Conservation (phyloP, 2,113 vertebrate genomes). For the Anolis carolinensis region DNA sequence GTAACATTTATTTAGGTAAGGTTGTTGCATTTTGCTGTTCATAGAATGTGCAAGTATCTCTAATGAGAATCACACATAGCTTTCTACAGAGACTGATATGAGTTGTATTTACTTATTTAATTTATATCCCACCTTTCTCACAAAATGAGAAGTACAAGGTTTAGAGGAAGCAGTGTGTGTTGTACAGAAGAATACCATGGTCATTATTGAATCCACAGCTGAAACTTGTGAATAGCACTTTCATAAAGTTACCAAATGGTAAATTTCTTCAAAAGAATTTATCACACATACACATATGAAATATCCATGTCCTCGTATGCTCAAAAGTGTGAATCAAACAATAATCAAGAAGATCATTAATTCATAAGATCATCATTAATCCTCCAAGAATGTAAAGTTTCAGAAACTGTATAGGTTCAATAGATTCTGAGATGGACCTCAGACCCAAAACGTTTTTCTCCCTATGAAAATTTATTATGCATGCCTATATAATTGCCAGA, state of each 20-base stretch:
- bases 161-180: background rate
- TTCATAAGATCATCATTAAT: background rate
- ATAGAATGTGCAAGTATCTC: too few relatives aligned
- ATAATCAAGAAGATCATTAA: background rate
- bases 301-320: background rate
- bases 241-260: background rate
- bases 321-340: background rate
- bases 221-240: background rate
- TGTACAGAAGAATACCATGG: background rate
- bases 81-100: background rate
- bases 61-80: background rate
- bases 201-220: background rate
- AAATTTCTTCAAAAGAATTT: background rate
- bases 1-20: too few relatives aligned
- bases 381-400: background rate
- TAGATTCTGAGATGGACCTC: background rate
- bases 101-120: too few relatives aligned
- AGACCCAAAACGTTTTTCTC: background rate
- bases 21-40: too few relatives aligned
- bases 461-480: background rate
- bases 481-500: background rate
- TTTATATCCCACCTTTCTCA: too few relatives aligned
- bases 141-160: too few relatives aligned
- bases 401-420: background rate
- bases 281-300: background rate